Percentiles rank a stretch among this genome's conserved stretches.
These are phyloP conservation scores for Xestia rhomboidea DNA, from an alignment of 2,888 invertebrate genomes.

Conservation along the genomic window DNA sequence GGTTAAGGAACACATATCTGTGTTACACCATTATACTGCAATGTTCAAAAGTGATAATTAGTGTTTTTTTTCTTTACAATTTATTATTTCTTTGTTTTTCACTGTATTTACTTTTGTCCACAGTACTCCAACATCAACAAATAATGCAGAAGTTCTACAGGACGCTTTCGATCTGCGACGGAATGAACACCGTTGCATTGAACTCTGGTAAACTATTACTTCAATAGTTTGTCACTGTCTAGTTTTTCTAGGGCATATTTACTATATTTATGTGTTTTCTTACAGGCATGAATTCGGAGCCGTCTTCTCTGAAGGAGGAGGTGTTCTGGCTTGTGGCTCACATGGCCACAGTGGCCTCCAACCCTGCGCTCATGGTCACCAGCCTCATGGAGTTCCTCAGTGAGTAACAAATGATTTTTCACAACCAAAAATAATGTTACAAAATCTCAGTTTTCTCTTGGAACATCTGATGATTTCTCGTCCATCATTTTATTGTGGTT, in stretches of 20 bases:
- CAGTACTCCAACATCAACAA: slow-evolving; percentile 93
- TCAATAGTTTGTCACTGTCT: neutral
- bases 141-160: slow-evolving; percentile 96
- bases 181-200: slow-evolving; percentile 76
- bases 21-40: too few relatives aligned
- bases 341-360: slow-evolving; percentile 94
- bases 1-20: too few relatives aligned
- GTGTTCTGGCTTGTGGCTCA: slow-evolving; percentile 96
- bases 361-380: slow-evolving; percentile 93
- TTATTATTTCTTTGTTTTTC: neutral
- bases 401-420: slow-evolving; percentile 71
- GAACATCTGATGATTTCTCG: neutral
- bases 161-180: slow-evolving; percentile 93
- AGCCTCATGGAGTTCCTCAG: slow-evolving; percentile 94
- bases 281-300: slow-evolving; percentile 72
- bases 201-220: slow-evolving; percentile 75
- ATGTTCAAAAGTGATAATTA: too few relatives aligned
- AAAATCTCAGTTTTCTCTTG: too few relatives aligned
- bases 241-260: neutral
- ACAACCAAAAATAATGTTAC: neutral
- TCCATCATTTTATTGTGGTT: neutral
- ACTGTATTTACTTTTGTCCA: slow-evolving; percentile 53
- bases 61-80: too few relatives aligned
- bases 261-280: slow-evolving; percentile 4
- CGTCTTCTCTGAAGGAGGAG: slow-evolving; percentile 94